phyloP scores from a whole-genome alignment of 1,140 invertebrate species.

The Drosophila mauritiana region DNA sequence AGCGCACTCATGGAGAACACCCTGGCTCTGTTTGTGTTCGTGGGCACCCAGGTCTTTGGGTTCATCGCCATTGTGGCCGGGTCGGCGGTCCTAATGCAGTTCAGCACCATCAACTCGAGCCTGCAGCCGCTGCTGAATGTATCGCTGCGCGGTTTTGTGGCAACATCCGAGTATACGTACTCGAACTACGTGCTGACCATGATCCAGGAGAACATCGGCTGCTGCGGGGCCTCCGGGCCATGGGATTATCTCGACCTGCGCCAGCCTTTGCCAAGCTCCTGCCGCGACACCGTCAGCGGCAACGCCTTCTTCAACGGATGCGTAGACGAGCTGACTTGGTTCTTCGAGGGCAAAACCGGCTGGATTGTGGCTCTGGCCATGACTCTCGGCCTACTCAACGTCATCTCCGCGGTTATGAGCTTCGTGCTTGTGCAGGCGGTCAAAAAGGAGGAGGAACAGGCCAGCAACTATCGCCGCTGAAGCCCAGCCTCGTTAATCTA shows the following conservation, averaged over 20 bases:
- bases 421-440: constrained; percentile 89
- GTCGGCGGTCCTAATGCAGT: constrained; percentile 90
- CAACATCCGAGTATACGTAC: constrained; percentile 87
- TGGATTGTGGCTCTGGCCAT: constrained; percentile 93
- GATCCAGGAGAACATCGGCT: constrained; percentile 95
- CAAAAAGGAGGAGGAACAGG: constrained; percentile 89
- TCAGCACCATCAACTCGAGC: constrained; percentile 91
- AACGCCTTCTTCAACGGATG: constrained; percentile 95
- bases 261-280: constrained; percentile 92
- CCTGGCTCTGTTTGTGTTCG: constrained; percentile 87
- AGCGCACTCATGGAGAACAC: constrained; percentile 89
- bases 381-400: constrained; percentile 89
- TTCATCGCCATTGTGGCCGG: constrained; percentile 91
- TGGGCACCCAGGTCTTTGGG: constrained; percentile 88
- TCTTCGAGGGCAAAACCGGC: constrained; percentile 91
- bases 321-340: constrained; percentile 93
- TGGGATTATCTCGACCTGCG: constrained; percentile 91
- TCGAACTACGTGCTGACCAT: constrained; percentile 88
- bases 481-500: constrained; percentile 37
- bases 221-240: constrained; percentile 93
- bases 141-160: constrained; percentile 90
- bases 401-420: constrained; percentile 89
- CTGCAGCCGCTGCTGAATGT: constrained; percentile 90
- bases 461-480: constrained; percentile 85
- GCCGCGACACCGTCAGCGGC: constrained; percentile 93